phyloP scores from a whole-genome alignment of 2,113 vertebrate species.

The Elephas maximus region DNA sequence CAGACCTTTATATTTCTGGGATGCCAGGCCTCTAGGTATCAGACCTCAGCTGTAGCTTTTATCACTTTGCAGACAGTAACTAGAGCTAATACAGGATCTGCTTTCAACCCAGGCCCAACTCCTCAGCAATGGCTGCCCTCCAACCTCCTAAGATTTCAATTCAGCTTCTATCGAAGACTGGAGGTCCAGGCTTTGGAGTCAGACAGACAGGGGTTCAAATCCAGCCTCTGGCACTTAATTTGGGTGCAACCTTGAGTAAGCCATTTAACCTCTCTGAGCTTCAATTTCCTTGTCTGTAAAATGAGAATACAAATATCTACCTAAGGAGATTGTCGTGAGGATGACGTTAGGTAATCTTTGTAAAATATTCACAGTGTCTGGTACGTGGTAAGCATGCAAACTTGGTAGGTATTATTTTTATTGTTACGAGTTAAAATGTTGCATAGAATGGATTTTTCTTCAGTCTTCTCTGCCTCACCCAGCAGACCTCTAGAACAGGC shows the following conservation, averaged over 20 bases:
- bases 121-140: neutral
- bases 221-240: neutral
- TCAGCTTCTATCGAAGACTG: neutral
- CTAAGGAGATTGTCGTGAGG: neutral
- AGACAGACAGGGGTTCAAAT: slow-evolving; percentile 20
- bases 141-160: neutral
- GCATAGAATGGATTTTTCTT: neutral
- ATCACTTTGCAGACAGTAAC: neutral
- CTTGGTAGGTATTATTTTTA: slow-evolving; percentile 38
- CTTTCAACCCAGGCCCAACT: neutral
- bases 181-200: neutral
- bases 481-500: neutral
- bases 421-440: slow-evolving; percentile 47
- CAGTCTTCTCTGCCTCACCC: neutral
- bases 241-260: neutral
- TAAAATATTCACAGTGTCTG: slow-evolving; percentile 57
- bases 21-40: neutral
- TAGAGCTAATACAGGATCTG: neutral
- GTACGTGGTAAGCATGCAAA: neutral
- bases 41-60: neutral
- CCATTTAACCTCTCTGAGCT: slow-evolving; percentile 34
- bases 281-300: slow-evolving; percentile 23
- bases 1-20: neutral
- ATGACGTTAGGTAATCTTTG: slow-evolving; percentile 48
- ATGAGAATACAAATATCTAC: neutral